Percentiles rank a stretch among this genome's conserved stretches.
Evolutionary conservation across 2,888 invertebrate species (phyloP).

Genomic region (Hydrotaea cyrtoneurina): DNA sequence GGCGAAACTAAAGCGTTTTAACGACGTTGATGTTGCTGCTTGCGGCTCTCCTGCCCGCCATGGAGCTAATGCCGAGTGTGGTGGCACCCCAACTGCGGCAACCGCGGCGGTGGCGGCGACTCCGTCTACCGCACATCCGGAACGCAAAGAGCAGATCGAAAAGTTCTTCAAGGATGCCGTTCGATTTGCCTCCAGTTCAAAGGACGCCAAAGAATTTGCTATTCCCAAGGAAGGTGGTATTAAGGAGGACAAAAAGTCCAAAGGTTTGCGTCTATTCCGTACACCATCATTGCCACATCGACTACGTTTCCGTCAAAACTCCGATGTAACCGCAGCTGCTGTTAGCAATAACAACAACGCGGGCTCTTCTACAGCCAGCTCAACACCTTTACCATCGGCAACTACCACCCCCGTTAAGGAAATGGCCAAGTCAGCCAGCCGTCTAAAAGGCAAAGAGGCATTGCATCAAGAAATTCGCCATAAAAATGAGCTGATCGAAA

Average conservation of each 20-base stretch:
- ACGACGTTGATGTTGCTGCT: constrained; percentile 78
- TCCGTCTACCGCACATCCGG: constrained; percentile 71
- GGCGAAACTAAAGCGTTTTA: constrained; percentile 81
- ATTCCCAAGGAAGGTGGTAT: constrained; percentile 73
- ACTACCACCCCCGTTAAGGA: constrained; percentile 79
- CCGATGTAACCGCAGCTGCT: constrained; percentile 71
- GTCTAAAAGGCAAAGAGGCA: constrained; percentile 82
- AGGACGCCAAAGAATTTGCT: constrained; percentile 78
- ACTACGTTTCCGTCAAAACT: constrained; percentile 76
- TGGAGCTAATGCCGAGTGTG: constrained; percentile 39
- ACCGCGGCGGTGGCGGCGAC: constrained; percentile 61
- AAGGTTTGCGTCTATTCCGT: constrained; percentile 77
- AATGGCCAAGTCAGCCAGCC: constrained; percentile 78
- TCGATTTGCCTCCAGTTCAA: constrained; percentile 76
- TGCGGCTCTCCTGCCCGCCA: constrained; percentile 69
- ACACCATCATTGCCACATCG: constrained; percentile 80
- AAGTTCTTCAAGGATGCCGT: constrained; percentile 81
- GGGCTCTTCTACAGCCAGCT: constrained; percentile 73
- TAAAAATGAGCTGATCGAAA: constrained; percentile 82
- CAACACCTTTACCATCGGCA: constrained; percentile 76
- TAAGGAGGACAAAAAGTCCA: constrained; percentile 78
- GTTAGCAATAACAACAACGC: constrained; percentile 59
- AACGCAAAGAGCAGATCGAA: constrained; percentile 80
- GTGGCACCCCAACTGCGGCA: constrained; percentile 65
- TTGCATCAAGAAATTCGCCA: constrained; percentile 82